These are phyloP conservation scores for Perca fluviatilis DNA, from an alignment of 2,113 vertebrate species.

Conservation along the genomic window DNA sequence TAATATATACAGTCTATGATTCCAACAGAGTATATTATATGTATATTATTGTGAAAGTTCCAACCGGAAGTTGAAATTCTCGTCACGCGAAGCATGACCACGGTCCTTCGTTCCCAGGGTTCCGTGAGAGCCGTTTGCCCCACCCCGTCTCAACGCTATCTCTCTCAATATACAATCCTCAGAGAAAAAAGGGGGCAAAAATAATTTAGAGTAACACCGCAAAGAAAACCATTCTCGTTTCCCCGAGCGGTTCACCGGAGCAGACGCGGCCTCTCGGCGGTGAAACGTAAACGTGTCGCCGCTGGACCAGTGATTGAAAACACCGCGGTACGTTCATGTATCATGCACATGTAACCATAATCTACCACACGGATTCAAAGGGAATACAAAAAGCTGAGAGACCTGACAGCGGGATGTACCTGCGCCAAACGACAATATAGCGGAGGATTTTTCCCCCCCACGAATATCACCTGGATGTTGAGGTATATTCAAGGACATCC, in stretches of 20 bases:
- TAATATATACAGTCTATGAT: too few species aligned
- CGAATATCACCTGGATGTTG: conserved; percentile 68
- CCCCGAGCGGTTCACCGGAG: conserved; percentile 54
- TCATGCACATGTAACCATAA: conserved; percentile 83
- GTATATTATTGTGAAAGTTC: conserved; percentile 46
- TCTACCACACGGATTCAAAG: conserved; percentile 78
- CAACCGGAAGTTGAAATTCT: not conserved
- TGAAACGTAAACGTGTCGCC: conserved; percentile 63
- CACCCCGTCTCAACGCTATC: conserved; percentile 88
- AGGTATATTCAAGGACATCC: conserved; percentile 71
- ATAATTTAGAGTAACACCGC: conserved; percentile 73
- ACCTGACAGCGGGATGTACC: conserved; percentile 81
- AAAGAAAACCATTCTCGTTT: conserved; percentile 56
- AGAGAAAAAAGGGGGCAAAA: conserved; percentile 79
- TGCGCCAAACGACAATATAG: conserved; percentile 72
- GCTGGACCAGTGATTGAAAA: conserved; percentile 72
- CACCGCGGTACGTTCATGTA: conserved; percentile 80
- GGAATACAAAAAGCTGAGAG: conserved; percentile 78
- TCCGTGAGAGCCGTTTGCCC: conserved; percentile 90
- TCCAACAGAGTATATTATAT: too few species aligned
- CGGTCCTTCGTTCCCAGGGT: conserved; percentile 86
- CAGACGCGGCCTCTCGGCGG: conserved; percentile 59
- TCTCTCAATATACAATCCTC: conserved; percentile 84
- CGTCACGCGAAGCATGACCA: conserved; percentile 47
- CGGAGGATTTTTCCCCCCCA: conserved; percentile 65